A percentile compares a stretch with the other conserved stretches of the same genome.
These are phyloP conservation scores for Cryptocephalus primarius DNA, from an alignment of 2,888 invertebrate genomes.

Conservation along the genomic window DNA sequence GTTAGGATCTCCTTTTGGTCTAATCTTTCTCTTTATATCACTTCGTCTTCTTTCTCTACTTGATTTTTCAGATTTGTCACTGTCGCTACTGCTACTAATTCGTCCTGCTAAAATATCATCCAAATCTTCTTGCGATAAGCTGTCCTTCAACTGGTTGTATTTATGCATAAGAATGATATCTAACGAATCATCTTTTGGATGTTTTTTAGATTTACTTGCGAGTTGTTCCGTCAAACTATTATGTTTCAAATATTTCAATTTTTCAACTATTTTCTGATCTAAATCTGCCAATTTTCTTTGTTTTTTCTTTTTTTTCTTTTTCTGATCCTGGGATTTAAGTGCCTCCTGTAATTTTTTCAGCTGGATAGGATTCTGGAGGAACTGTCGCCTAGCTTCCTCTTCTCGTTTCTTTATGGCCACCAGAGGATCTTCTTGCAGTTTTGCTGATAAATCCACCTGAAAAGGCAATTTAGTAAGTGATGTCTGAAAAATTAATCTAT, in stretches of 20 bases:
- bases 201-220: slow-evolving; percentile 27
- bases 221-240: slow-evolving; percentile 6
- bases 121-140: slow-evolving; percentile 36
- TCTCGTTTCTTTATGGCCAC: slow-evolving; percentile 82
- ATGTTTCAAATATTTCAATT: slow-evolving; percentile 24
- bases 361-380: slow-evolving; percentile 86
- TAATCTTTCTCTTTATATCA: background rate
- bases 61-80: slow-evolving; percentile 2
- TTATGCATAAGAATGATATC: slow-evolving; percentile 61
- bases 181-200: slow-evolving; percentile 42
- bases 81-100: slow-evolving; percentile 18
- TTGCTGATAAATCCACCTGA: slow-evolving; percentile 78
- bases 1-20: background rate
- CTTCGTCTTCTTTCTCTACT: slow-evolving; percentile 3
- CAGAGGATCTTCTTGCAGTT: slow-evolving; percentile 88
- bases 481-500: background rate
- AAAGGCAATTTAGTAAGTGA: slow-evolving; percentile 31
- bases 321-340: slow-evolving; percentile 47
- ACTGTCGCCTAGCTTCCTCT: slow-evolving; percentile 71
- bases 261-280: slow-evolving; percentile 25
- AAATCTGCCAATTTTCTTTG: slow-evolving; percentile 24
- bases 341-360: slow-evolving; percentile 75
- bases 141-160: slow-evolving; percentile 53
- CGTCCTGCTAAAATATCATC: slow-evolving; percentile 35
- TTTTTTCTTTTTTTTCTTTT: slow-evolving; percentile 41